Evolutionary conservation across 1,140 invertebrate genomes (phyloP), one percentile per base, ranked within the genome.

Genomic region (Pygmarrhopalites habei): DNA sequence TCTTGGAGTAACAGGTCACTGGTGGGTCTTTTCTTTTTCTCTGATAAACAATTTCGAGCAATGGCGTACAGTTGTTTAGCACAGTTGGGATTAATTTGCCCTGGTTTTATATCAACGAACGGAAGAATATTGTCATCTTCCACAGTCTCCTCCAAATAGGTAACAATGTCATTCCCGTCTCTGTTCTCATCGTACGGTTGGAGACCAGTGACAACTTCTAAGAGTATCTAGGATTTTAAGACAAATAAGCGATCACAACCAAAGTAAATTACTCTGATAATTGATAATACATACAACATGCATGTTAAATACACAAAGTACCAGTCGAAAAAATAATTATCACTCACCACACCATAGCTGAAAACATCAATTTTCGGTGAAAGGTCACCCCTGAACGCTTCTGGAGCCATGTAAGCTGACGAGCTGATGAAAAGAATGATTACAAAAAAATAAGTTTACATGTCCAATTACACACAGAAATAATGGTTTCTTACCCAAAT

Each of bases 351-450:
- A 7, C 87, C 88, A 79, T 83, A 89, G 72, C 86, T 88, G 73
- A 83, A 90, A 15, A 85, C 82, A 73, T 89, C 88, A 66, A 85
- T 79, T 78, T 88, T 87, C 19, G 83, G 79, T 26, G 86, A 86
- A 46, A 89, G 77, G 49, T 86, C 84, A 2, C 85, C 84, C 56
- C 79, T 75, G 68, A 83, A 81, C 7, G 85, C 85, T 76, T 90
- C 87, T 1, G 83, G 85, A 29, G 87, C 81, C 85, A 89, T 86
- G 74, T 90, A 89, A 0, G 84, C 82, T 3, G 79, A 79, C 10
- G 87, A 88, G 17, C 87, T n/a, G n/a, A n/a, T n/a, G n/a, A n/a
- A n/a, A n/a, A n/a, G n/a, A n/a, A n/a, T n/a, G n/a, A n/a, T n/a
- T n/a, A n/a, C n/a, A n/a, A n/a, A n/a, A n/a, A n/a, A n/a, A n/a